phyloP scores from a whole-genome alignment of 1,140 invertebrate species.

The Chymomyza costata region DNA sequence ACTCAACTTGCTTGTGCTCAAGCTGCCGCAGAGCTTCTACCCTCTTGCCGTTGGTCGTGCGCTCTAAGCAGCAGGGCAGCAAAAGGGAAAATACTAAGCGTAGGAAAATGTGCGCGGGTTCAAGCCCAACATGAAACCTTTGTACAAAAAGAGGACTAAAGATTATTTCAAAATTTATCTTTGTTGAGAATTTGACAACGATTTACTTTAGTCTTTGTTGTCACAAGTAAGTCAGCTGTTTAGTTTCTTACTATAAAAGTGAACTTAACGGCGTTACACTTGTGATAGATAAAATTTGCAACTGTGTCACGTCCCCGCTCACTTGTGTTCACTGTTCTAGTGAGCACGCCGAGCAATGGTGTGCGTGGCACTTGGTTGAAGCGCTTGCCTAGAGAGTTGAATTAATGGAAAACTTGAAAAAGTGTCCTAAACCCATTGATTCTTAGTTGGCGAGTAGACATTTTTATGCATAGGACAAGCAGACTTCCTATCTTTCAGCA shows the following conservation, averaged over 20 bases:
- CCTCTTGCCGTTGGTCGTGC: conserved; percentile 31
- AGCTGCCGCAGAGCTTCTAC: conserved; percentile 13
- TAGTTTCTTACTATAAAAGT: conserved; percentile 41
- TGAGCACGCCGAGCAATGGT: conserved; percentile 47
- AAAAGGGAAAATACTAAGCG: conserved; percentile 2
- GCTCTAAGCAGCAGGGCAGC: conserved; percentile 28
- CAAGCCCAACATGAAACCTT: too few species aligned
- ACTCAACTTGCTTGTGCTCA: conserved; percentile 21
- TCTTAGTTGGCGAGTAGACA: conserved; percentile 74
- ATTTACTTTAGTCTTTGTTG: not conserved
- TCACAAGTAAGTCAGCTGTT: conserved; percentile 74
- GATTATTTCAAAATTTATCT: too few species aligned
- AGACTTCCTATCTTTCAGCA: too few species aligned
- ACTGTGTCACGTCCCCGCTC: conserved; percentile 46
- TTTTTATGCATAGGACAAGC: too few species aligned
- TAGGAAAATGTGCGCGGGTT: conserved; percentile 26
- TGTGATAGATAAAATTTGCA: conserved; percentile 69
- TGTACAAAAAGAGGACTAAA: too few species aligned
- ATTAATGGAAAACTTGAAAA: conserved; percentile 23
- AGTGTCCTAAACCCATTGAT: conserved; percentile 19
- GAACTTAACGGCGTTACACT: conserved; percentile 70
- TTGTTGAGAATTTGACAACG: not conserved
- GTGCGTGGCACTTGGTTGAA: conserved; percentile 42
- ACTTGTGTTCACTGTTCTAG: conserved; percentile 69
- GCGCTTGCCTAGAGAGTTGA: conserved; percentile 73